Base-by-base conservation (phyloP, 2,113 vertebrate species). In the Etheostoma cragini region DNA sequence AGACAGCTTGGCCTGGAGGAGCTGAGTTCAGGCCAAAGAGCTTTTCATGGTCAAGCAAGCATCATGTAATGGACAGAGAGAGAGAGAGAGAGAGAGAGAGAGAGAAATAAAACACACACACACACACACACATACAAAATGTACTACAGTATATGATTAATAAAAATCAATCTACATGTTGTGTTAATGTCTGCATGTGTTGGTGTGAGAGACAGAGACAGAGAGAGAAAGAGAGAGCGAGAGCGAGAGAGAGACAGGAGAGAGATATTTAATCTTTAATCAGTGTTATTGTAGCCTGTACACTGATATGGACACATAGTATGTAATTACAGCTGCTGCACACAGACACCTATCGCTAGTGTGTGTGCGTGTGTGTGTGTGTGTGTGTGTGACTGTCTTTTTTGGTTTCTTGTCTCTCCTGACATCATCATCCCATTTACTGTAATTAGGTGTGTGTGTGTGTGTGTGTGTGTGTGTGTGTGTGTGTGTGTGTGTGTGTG, bases 251-350 rank as follows among this genome's bases (percentile, higher is more conserved):
- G 38, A 38, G 8, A 15, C 24, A 63, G 60, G 15, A 85, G 49
- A 75, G 52, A 65, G 63, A 87, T 78, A 85, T 83, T 84, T 82
- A 88, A 88, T 91, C 84, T 90, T 91, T 87, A 87, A 87, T 84
- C 87, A 84, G 84, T 82, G 84, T 80, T 87, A 90, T 71, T 73
- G 75, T 71, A 87, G 67, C 63, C 71, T 75, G 79, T 79, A 76
- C 80, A 90, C 64, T 80, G 88, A 90, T 88, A 88, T 82, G 26
- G 80, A 83, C 62, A 76, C 54, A 78, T 70, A 61, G 85, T 89
- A 70, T 90, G 83, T 89, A 89, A 92, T 89, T 92, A 92, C 83
- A 87, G 72, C 84, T 82, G 80, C 72, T 80, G 30, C 58, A 24
- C 30, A 72, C 54, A 68, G 67, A 65, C 35, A 50, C 35, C 30